These are phyloP conservation scores for Tachycineta bicolor DNA, from an alignment of 2,113 vertebrate genomes.

Conservation along the genomic window DNA sequence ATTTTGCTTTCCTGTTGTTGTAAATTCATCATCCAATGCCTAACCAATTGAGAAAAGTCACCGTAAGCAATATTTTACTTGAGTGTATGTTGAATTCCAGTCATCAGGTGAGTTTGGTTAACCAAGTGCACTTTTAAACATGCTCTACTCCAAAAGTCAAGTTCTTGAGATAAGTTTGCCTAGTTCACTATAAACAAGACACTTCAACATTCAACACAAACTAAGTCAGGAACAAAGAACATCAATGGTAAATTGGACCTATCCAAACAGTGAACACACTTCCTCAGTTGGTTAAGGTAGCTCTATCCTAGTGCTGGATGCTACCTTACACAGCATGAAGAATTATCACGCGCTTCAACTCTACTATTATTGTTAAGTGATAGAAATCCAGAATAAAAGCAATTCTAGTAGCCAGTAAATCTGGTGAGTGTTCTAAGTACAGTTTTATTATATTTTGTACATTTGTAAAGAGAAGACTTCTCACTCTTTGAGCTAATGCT, in stretches of 20 bases:
- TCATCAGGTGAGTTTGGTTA: background rate
- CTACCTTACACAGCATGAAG: background rate
- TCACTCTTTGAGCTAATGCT: background rate
- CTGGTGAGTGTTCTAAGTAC: background rate
- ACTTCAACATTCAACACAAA: background rate
- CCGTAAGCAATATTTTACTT: background rate
- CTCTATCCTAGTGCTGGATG: background rate
- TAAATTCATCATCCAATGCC: constrained; percentile 84
- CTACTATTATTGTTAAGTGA: background rate
- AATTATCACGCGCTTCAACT: background rate
- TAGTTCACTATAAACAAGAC: background rate
- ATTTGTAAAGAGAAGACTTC: background rate
- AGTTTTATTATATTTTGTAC: background rate
- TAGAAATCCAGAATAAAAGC: constrained; percentile 2
- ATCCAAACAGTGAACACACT: background rate
- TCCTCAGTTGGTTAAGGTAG: background rate
- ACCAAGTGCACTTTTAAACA: background rate
- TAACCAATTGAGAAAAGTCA: constrained; percentile 58
- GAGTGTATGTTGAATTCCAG: background rate
- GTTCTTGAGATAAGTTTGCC: background rate
- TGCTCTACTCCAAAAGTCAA: background rate
- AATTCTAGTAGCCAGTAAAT: background rate
- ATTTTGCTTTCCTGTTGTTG: constrained; percentile 82
- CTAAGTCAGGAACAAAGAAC: background rate
- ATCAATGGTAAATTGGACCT: background rate